phyloP scores from a whole-genome alignment of 23 tunicate genomes.

The Ascidia mentula region DNA sequence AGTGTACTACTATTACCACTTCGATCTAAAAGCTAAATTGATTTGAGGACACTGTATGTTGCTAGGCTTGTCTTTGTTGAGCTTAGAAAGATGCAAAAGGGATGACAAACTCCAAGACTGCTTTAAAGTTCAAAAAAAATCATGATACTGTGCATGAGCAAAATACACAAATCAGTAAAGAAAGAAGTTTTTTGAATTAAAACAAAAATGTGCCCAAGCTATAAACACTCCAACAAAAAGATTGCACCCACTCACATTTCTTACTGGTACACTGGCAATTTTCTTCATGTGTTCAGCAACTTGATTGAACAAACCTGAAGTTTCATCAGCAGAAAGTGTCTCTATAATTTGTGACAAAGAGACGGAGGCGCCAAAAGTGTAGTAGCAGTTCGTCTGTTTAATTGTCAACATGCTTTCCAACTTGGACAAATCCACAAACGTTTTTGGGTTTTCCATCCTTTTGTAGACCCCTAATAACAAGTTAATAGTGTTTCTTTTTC shows the following conservation, averaged over 20 bases:
- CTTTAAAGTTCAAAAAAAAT: too few relatives aligned
- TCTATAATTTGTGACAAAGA: constrained; percentile 24
- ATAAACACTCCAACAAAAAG: too few relatives aligned
- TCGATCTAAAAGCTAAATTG: too few relatives aligned
- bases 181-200: background rate
- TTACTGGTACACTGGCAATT: constrained; percentile 61
- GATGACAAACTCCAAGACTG: too few relatives aligned
- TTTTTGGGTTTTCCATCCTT: background rate
- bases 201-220: too few relatives aligned
- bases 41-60: background rate
- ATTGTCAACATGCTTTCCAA: constrained; percentile 25
- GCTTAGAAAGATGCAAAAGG: too few relatives aligned
- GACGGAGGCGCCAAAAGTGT: constrained; percentile 55
- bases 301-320: constrained; percentile 32
- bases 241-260: constrained; percentile 86
- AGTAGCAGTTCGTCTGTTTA: background rate
- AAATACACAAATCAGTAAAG: background rate
- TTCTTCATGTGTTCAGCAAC: constrained; percentile 54
- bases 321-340: background rate
- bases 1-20: too few relatives aligned
- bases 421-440: constrained; percentile 29
- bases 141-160: background rate
- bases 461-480: constrained; percentile 20
- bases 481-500: background rate
- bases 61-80: background rate